Evolutionary conservation across 64 coral and sea anemone genomes (phyloP).

Genomic region (Hydrozoanthus tunicans): DNA sequence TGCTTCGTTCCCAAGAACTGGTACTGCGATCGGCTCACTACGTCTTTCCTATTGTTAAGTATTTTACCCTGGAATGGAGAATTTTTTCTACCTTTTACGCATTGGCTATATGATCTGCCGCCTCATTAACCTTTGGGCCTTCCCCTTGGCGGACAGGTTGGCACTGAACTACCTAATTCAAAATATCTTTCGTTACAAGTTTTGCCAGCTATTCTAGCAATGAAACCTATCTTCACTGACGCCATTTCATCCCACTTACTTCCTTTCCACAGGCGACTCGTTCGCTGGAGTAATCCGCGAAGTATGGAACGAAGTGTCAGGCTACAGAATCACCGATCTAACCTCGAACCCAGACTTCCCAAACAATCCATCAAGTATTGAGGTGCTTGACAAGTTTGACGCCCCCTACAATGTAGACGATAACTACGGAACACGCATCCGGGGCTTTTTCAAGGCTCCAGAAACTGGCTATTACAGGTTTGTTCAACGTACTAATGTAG

Average conservation of each 20-base stretch:
- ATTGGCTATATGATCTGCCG: too few species aligned
- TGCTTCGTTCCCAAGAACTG: too few species aligned
- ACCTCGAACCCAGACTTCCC: slow-evolving; percentile 99
- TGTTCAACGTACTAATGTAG: not conserved
- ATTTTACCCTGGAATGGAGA: too few species aligned
- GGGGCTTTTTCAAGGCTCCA: slow-evolving; percentile 95
- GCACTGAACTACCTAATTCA: too few species aligned
- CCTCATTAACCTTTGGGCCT: too few species aligned
- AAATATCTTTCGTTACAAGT: too few species aligned
- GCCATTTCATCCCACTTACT: not conserved
- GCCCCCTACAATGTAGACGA: slow-evolving; percentile 94
- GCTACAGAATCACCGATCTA: slow-evolving; percentile 90
- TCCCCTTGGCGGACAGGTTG: too few species aligned
- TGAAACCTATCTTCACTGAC: too few species aligned
- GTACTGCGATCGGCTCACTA: too few species aligned
- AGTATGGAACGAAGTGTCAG: slow-evolving; percentile 92
- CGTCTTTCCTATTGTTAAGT: too few species aligned
- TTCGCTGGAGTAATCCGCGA: slow-evolving; percentile 96
- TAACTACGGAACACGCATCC: slow-evolving; percentile 90
- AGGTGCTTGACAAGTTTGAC: slow-evolving; percentile 98
- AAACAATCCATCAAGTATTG: slow-evolving; percentile 95
- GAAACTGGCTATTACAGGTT: slow-evolving; percentile 90
- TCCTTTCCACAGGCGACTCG: slow-evolving; percentile 69
- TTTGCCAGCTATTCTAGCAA: too few species aligned
- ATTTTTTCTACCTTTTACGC: too few species aligned